Conservation (phyloP, 2,113 vertebrate species). For the Calyptomena viridis region DNA sequence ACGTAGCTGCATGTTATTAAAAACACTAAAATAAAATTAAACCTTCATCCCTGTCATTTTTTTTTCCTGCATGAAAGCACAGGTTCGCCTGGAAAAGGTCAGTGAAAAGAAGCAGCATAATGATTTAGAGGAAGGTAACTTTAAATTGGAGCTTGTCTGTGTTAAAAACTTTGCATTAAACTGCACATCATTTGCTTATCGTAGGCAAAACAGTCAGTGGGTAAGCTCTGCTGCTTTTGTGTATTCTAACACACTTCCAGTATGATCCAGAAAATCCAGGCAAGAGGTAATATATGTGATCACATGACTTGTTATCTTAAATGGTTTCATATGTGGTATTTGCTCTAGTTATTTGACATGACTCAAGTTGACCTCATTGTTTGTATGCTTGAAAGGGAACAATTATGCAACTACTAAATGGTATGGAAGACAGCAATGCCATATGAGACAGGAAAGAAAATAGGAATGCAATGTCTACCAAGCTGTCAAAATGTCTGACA, state of each 20-base stretch:
- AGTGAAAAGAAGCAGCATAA: slow-evolving; percentile 38
- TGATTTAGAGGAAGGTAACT: slow-evolving; percentile 40
- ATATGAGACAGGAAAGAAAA: slow-evolving; percentile 11
- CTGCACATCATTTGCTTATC: neutral
- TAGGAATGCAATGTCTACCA: neutral
- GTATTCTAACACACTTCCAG: slow-evolving; percentile 2
- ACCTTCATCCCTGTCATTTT: slow-evolving; percentile 2
- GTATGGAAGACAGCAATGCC: slow-evolving; percentile 20
- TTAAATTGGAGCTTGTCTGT: slow-evolving; percentile 36
- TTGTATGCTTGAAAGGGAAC: slow-evolving; percentile 49
- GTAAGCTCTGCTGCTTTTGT: slow-evolving; percentile 21
- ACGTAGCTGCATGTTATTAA: slow-evolving; percentile 34
- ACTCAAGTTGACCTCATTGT: slow-evolving; percentile 62
- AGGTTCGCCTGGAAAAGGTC: slow-evolving; percentile 38
- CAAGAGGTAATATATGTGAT: slow-evolving; percentile 37
- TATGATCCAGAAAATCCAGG: slow-evolving; percentile 49
- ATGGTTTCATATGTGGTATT: slow-evolving; percentile 63
- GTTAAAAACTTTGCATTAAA: slow-evolving; percentile 33
- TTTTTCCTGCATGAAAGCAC: slow-evolving; percentile 43
- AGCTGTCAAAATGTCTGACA: neutral
- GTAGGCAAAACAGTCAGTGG: neutral
- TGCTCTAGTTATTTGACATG: slow-evolving; percentile 47
- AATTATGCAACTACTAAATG: slow-evolving; percentile 54
- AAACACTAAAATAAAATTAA: slow-evolving; percentile 49
- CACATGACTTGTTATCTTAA: slow-evolving; percentile 65